Conservation (phyloP, 2,113 vertebrate genomes). For the Rhea americana region DNA sequence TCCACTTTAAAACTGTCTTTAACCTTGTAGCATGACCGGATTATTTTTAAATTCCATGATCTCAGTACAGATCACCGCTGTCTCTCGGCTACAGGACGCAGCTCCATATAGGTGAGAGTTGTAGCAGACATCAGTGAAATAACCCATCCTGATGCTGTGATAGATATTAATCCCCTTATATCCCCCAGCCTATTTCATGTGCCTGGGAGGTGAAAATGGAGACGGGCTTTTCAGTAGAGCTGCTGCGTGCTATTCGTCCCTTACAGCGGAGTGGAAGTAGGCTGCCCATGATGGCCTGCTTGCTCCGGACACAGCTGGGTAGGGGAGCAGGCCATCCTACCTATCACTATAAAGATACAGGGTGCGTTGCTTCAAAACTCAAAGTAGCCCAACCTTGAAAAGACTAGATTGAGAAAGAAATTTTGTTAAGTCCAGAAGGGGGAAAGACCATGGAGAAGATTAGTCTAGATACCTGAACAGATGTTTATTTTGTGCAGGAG, state of each 20-base stretch:
- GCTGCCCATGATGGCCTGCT: background rate
- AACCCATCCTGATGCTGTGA: background rate
- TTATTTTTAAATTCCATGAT: background rate
- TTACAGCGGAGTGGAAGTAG: background rate
- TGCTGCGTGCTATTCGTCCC: background rate
- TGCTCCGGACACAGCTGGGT: background rate
- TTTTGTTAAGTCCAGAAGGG: background rate
- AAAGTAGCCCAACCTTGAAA: background rate
- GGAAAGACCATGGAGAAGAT: background rate
- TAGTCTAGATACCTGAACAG: background rate
- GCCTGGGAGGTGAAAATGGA: background rate
- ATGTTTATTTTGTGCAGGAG: conserved; percentile 20
- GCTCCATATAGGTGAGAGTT: background rate
- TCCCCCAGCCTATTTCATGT: background rate
- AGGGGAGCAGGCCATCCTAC: background rate
- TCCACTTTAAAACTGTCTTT: conserved; percentile 13
- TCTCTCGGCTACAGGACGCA: background rate
- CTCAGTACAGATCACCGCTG: background rate
- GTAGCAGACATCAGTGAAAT: background rate
- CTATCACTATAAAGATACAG: background rate
- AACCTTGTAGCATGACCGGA: background rate
- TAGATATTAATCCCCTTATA: background rate
- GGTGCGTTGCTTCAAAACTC: background rate
- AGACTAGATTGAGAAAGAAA: background rate
- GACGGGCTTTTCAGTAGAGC: background rate